Percentiles rank a stretch among this genome's conserved stretches.
phyloP scores from a whole-genome alignment of 2,113 vertebrate species.

The Python bivittatus region DNA sequence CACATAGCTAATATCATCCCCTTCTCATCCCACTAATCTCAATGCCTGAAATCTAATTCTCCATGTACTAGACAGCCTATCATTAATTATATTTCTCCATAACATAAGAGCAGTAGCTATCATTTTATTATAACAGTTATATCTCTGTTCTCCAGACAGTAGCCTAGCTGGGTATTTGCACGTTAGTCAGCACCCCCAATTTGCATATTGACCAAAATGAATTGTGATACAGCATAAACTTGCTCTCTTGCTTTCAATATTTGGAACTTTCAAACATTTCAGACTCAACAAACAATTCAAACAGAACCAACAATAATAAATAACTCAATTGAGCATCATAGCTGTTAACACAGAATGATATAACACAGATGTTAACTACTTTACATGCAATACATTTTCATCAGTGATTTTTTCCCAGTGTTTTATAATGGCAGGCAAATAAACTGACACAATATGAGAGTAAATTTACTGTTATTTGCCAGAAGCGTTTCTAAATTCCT shows the following conservation, averaged over 20 bases:
- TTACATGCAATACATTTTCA: not conserved
- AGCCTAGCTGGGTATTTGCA: not conserved
- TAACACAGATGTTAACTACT: not conserved
- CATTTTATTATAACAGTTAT: not conserved
- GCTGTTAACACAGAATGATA: not conserved
- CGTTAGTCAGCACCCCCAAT: not conserved
- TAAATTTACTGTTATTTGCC: not conserved
- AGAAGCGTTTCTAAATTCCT: not conserved
- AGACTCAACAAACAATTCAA: not conserved
- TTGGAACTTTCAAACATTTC: too few species aligned
- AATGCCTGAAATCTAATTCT: not conserved
- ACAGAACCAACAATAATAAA: not conserved
- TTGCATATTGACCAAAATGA: too few species aligned
- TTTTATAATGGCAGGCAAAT: not conserved
- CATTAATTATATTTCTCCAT: not conserved
- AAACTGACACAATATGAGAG: not conserved
- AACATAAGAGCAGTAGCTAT: not conserved
- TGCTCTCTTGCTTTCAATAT: too few species aligned
- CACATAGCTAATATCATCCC: not conserved
- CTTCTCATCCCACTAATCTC: not conserved
- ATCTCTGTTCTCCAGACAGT: not conserved
- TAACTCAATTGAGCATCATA: too few species aligned
- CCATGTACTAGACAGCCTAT: not conserved
- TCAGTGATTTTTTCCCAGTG: not conserved
- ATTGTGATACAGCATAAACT: too few species aligned